phyloP scores from a whole-genome alignment of 2,888 invertebrate genomes.

The Clivina fossor region DNA sequence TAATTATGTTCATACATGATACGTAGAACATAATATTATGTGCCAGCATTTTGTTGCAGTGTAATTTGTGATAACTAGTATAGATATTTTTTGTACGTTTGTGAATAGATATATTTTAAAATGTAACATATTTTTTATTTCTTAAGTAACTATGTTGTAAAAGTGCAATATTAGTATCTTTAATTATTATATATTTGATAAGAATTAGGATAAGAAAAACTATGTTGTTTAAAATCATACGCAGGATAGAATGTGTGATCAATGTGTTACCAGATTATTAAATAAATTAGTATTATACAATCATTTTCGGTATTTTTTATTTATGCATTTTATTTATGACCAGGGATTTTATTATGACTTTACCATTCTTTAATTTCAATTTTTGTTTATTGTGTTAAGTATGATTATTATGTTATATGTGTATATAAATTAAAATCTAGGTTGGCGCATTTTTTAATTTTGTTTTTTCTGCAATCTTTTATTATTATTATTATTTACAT shows the following conservation, averaged over 20 bases:
- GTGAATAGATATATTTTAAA: constrained; percentile 29
- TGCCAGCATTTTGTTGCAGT: constrained; percentile 33
- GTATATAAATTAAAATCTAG: no score
- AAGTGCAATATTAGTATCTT: constrained; percentile 32
- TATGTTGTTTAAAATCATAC: constrained; percentile 25
- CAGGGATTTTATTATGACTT: no score
- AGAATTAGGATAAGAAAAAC: constrained; percentile 25
- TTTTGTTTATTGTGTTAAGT: no score
- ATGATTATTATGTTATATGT: no score
- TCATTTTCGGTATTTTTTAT: no score
- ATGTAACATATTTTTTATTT: constrained; percentile 23
- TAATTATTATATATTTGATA: constrained; percentile 30
- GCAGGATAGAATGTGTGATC: constrained; percentile 31
- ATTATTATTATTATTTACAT: no score
- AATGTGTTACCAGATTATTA: constrained; percentile 30
- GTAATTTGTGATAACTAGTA: constrained; percentile 32
- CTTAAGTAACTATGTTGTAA: constrained; percentile 30
- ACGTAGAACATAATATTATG: constrained; percentile 27
- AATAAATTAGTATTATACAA: constrained; percentile 29
- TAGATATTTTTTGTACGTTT: constrained; percentile 33
- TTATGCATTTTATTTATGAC: no score
- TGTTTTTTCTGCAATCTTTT: no score
- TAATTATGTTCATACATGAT: constrained; percentile 10
- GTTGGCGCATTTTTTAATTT: no score
- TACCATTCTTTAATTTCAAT: no score